Base-by-base conservation (phyloP, 1,140 invertebrate genomes). In the Bicyclus anynana region DNA sequence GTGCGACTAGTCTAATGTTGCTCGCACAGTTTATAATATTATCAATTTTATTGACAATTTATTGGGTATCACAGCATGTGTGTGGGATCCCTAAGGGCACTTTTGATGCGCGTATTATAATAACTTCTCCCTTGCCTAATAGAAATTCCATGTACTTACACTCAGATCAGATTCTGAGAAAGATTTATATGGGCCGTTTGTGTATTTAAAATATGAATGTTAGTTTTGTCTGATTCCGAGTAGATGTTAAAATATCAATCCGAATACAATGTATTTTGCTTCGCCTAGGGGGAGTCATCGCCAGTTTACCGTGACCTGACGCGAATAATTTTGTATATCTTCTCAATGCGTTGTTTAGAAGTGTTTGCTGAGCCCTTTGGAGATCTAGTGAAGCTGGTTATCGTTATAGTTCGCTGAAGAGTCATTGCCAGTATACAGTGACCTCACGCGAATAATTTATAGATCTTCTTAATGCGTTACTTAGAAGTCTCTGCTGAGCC, bases 191-290 rank as follows among this genome's bases (percentile, higher is more conserved):
- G 55, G 50, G 55, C 33, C 51, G 33, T 59, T 42, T 51, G 49
- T 58, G 53, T 59, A 55, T 58, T 60, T 56, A 29, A 53, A 54
- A 58, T 58, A 62, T 53, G 37, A 38, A 59, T 63, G 55, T 66
- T 59, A 55, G 57, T 33, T 53, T 69, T 66, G 51, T 69, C 40
- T 47, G 40, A 54, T 69, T 67, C 59, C 26, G 42, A 44, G 62
- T 60, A 64, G 35, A 64, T 54, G 64, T 61, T 66, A 50, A 67
- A 64, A 59, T 61, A 65, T 57, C 53, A 65, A 49, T 65, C 53
- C 50, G 37, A 52, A 56, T 56, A 65, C 57, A 65, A 48, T 65
- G 57, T 65, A 56, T 60, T 40, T 56, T 42, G 54, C 53, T 53
- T 48, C 17, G 52, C 21, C 18, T 40, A 44, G 44, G 53, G 26